phyloP scores from a whole-genome alignment of 1,140 invertebrate genomes.

The Pogonus chalceus region DNA sequence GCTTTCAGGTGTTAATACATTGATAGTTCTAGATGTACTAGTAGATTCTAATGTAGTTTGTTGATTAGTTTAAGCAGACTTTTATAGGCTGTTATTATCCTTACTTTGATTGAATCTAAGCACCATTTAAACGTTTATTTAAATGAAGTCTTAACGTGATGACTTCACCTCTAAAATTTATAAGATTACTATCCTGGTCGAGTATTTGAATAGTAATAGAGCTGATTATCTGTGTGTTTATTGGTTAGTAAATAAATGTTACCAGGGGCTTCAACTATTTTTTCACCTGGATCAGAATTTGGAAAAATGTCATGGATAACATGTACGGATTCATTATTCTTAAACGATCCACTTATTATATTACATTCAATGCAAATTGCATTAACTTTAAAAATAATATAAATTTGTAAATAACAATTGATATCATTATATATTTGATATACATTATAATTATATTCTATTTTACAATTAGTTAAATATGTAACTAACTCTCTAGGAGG shows the following conservation, averaged over 20 bases:
- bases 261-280: slow-evolving; percentile 24
- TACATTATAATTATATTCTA: slow-evolving; percentile 9
- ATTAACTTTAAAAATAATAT: slow-evolving; percentile 21
- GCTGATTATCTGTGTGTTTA: slow-evolving; percentile 18
- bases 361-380: slow-evolving; percentile 20
- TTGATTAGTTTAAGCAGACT: not conserved
- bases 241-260: slow-evolving; percentile 30
- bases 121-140: slow-evolving; percentile 1
- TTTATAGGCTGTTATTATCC: too few species aligned
- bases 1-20: slow-evolving; percentile 17
- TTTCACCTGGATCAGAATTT: slow-evolving; percentile 20
- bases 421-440: slow-evolving; percentile 10
- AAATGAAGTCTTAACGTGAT: slow-evolving; percentile 18
- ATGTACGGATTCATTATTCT: slow-evolving; percentile 23
- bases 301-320: slow-evolving; percentile 29
- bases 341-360: slow-evolving; percentile 23
- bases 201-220: slow-evolving; percentile 15
- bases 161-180: slow-evolving; percentile 19
- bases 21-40: not conserved
- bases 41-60: not conserved
- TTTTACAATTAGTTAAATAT: slow-evolving; percentile 18
- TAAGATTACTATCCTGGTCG: slow-evolving; percentile 14
- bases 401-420: slow-evolving; percentile 8
- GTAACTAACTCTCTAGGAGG: slow-evolving; percentile 25
- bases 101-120: not conserved